Base-by-base conservation (phyloP, 2,113 vertebrate genomes). In the Corydoras maculifer region DNA sequence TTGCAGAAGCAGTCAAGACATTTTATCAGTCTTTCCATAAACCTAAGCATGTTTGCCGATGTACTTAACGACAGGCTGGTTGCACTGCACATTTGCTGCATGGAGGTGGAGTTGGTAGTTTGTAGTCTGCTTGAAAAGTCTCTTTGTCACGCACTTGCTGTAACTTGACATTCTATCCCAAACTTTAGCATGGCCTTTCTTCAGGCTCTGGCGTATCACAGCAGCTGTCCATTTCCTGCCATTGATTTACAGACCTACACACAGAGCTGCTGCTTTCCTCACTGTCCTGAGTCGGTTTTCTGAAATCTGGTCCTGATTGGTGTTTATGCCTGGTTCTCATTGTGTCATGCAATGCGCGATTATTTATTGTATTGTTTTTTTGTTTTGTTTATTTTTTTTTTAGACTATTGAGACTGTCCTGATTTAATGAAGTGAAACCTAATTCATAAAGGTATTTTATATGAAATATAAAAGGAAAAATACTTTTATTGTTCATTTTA, bases 21-120 rank as follows among this genome's bases (percentile, higher is more conserved):
- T 32, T 49, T 58, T 49, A 74, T 60, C 78, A 70, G 59, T 55
- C 75, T 79, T 77, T 75, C 50, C 18, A 55, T 78, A 43, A 77
- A 82, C 62, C 68, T 30, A 69, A 77, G 75, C 58, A 35, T 76
- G 65, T 80, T 72, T 77, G 72, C 67, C 73, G 77, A 83, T 84
- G 76, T 69, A 54, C 75, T 76, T 69, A 61, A 62, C 25, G 4
- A 13, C 58, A n/a, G 55, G 12, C 32, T 66, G 61, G 32, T 51
- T 70, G 11, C 57, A 68, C 50, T 50, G 64, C 58, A 55, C 64
- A 50, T 32, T n/a, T 59, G 31, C 54, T 35, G 72, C 14, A 62
- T n/a, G 15, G 57, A 15, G 25, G 13, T 6, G 43, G 15, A 29
- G 54, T 13, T 62, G 57, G 55, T 9, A 62, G 55, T 74, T 69